Percentiles rank a stretch among this genome's conserved stretches.
Conservation (phyloP, 2,888 invertebrate genomes). For the Cactoblastis cactorum region DNA sequence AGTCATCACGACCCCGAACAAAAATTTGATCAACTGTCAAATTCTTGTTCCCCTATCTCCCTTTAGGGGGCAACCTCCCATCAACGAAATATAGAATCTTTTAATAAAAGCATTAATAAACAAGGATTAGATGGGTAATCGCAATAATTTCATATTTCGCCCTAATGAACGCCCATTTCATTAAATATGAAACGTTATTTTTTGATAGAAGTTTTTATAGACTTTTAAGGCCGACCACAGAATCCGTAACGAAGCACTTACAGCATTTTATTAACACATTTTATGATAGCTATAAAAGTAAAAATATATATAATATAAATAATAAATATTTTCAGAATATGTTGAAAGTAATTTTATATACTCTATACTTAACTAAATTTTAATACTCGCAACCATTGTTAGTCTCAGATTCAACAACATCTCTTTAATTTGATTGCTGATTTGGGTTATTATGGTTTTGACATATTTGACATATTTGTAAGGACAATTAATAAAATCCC, state of each 20-base stretch:
- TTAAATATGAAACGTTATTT: slow-evolving; percentile 7
- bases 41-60: not conserved
- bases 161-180: slow-evolving; percentile 7
- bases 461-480: too few relatives aligned
- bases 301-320: not conserved
- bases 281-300: not conserved
- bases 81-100: not conserved
- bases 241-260: slow-evolving; percentile 10
- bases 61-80: not conserved
- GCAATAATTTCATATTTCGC: slow-evolving; percentile 10
- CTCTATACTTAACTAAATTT: too few relatives aligned
- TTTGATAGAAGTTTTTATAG: slow-evolving; percentile 9
- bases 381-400: too few relatives aligned
- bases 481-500: too few relatives aligned
- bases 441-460: too few relatives aligned
- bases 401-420: too few relatives aligned
- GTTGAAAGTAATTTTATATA: too few relatives aligned
- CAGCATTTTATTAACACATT: not conserved
- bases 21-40: slow-evolving; percentile 9
- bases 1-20: not conserved
- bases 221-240: not conserved
- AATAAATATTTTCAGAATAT: too few relatives aligned
- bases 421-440: too few relatives aligned
- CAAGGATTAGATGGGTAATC: slow-evolving; percentile 8
- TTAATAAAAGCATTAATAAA: slow-evolving; percentile 13